These are phyloP conservation scores for Watsonalla binaria DNA, from an alignment of 2,888 invertebrate species.

Conservation along the genomic window DNA sequence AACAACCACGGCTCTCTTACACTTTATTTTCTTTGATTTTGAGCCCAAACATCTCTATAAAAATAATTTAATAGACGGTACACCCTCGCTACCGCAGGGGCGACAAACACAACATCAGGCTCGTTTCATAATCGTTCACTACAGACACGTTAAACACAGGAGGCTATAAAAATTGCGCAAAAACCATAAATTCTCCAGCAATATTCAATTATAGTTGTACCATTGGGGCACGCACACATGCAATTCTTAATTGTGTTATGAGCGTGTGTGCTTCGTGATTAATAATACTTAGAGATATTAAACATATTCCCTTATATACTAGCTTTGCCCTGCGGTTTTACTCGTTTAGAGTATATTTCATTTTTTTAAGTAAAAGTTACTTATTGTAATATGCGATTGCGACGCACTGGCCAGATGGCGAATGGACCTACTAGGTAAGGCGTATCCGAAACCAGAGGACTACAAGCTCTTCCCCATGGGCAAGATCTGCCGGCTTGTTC, in stretches of 20 bases:
- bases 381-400: too few species aligned
- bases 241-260: background rate
- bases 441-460: too few species aligned
- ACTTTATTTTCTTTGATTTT: background rate
- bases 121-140: conserved; percentile 61
- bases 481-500: too few species aligned
- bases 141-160: conserved; percentile 70
- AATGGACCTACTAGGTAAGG: too few species aligned
- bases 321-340: too few species aligned
- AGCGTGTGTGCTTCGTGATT: background rate
- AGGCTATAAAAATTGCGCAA: conserved; percentile 67
- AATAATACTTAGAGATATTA: background rate
- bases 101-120: conserved; percentile 57
- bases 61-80: conserved; percentile 11
- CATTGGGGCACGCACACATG: conserved; percentile 15
- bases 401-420: too few species aligned
- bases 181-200: conserved; percentile 63
- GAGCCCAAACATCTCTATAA: conserved; percentile 7
- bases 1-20: conserved; percentile 9
- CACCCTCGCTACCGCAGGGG: conserved; percentile 36
- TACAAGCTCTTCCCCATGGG: too few species aligned
- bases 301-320: too few species aligned
- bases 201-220: conserved; percentile 58
- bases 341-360: too few species aligned
- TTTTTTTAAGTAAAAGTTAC: too few species aligned